These are phyloP conservation scores for Caenorhabditis auriculariae DNA, from an alignment of 2,888 invertebrate species.

Conservation along the genomic window DNA sequence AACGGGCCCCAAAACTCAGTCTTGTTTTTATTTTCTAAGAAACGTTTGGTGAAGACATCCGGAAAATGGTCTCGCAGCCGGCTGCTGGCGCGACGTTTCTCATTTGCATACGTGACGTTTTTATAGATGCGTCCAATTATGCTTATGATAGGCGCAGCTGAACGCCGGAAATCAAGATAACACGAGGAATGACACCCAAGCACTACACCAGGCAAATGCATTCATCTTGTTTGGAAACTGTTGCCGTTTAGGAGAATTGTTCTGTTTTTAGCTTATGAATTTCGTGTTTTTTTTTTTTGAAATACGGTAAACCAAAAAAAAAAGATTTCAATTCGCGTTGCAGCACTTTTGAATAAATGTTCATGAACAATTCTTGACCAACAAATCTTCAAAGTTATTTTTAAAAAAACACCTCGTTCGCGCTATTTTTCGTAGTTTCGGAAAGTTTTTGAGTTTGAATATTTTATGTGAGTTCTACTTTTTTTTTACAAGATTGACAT, in stretches of 20 bases:
- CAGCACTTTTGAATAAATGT: no score
- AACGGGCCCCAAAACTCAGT: background rate
- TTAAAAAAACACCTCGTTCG: no score
- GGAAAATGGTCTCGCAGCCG: background rate
- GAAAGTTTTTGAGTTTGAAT: no score
- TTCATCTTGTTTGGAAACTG: slow-evolving; percentile 10
- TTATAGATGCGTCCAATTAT: slow-evolving; percentile 33
- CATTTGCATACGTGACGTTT: slow-evolving; percentile 43
- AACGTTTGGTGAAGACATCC: background rate
- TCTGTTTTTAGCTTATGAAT: no score
- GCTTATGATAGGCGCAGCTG: slow-evolving; percentile 17
- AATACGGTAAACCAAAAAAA: background rate
- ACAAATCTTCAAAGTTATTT: no score
- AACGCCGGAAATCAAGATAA: slow-evolving; percentile 28
- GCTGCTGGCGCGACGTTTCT: background rate
- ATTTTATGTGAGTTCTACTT: no score
- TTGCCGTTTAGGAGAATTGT: no score
- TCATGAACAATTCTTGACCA: background rate
- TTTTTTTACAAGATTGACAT: no score
- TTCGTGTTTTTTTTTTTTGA: slow-evolving; percentile 1
- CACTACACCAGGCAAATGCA: slow-evolving; percentile 21
- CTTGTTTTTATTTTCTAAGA: background rate
- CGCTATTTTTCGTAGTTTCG: no score
- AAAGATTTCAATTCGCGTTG: background rate
- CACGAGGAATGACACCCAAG: slow-evolving; percentile 14